Base-by-base conservation (phyloP, 2,888 invertebrate genomes). In the Brachycybe producta region DNA sequence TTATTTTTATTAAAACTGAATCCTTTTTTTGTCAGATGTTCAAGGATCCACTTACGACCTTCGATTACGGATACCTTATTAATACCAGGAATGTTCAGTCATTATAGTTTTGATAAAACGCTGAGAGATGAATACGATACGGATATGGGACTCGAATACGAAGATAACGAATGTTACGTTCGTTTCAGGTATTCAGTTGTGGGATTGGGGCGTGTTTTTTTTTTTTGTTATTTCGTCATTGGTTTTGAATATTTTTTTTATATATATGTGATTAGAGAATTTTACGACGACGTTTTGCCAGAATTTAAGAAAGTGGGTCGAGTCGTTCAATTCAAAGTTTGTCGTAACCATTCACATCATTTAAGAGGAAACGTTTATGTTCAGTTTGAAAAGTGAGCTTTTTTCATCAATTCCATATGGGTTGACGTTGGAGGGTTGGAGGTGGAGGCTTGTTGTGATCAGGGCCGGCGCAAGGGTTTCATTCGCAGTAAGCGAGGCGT, bases 351-450 rank as follows among this genome's bases (percentile, higher is more conserved):
- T 48, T 84, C 87, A 64, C 73, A 79, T 41, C 91, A 94, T 69
- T 73, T 94, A 13, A 73, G 90, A 36, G 94, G 94, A 0, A 91
- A 94, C 67, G 82, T 90, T 27, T 91, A 88, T 63, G 75, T 91
- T 24, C 85, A 91, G 63, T 94, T 79, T 19, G 27, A 47, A 35
- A 43, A 17, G 51, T 55, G 48, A 52, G n/a, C n/a, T n/a, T n/a
- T n/a, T n/a, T n/a, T n/a, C n/a, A n/a, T n/a, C n/a, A n/a, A n/a
- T n/a, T n/a, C n/a, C n/a, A n/a, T n/a, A n/a, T n/a, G n/a, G n/a
- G n/a, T n/a, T n/a, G n/a, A n/a, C n/a, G n/a, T n/a, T n/a, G n/a
- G n/a, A n/a, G n/a, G n/a, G n/a, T n/a, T n/a, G n/a, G n/a, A n/a
- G n/a, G n/a, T n/a, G n/a, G n/a, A n/a, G n/a, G n/a, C n/a, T n/a